These are phyloP conservation scores for Galeopsomyia nigrocyanea DNA, from an alignment of 2,888 invertebrate species.

Conservation along the genomic window DNA sequence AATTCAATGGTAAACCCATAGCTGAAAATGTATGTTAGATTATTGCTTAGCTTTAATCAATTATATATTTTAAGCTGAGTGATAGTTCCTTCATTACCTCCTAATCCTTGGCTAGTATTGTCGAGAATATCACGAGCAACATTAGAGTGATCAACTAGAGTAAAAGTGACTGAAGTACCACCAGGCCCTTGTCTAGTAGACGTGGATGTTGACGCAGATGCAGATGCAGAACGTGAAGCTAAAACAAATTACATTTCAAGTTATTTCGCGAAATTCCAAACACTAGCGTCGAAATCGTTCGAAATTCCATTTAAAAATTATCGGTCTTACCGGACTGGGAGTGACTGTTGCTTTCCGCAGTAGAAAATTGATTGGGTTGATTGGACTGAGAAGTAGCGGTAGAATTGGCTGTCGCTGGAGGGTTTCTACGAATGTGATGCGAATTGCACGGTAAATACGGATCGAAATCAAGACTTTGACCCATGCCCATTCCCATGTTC, in stretches of 20 bases:
- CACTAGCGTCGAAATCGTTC: too few species aligned
- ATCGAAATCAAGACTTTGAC: slow-evolving; percentile 70
- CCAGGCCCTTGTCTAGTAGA: slow-evolving; percentile 25
- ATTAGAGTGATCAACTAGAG: slow-evolving; percentile 23
- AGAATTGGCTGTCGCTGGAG: slow-evolving; percentile 51
- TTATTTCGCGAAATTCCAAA: too few species aligned
- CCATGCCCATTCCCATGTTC: slow-evolving; percentile 63
- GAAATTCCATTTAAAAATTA: too few species aligned
- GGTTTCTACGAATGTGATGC: slow-evolving; percentile 73
- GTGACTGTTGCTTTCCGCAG: slow-evolving; percentile 54
- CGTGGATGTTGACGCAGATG: background rate
- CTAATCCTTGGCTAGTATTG: slow-evolving; percentile 20
- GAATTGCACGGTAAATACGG: slow-evolving; percentile 81
- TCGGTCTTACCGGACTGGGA: slow-evolving; percentile 49
- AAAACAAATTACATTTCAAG: slow-evolving; percentile 9
- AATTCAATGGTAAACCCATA: slow-evolving; percentile 32
- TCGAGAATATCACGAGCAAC: slow-evolving; percentile 32
- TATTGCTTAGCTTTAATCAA: background rate
- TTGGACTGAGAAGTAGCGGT: slow-evolving; percentile 57
- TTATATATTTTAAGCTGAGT: background rate
- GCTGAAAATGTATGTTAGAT: slow-evolving; percentile 8
- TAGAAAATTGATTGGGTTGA: slow-evolving; percentile 70
- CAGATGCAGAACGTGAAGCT: slow-evolving; percentile 23
- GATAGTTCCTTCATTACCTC: slow-evolving; percentile 16
- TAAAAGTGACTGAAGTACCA: slow-evolving; percentile 27